Percentiles rank a stretch among this genome's conserved stretches.
phyloP scores from a whole-genome alignment of 2,888 invertebrate genomes.

The Notocelia uddmanniana region DNA sequence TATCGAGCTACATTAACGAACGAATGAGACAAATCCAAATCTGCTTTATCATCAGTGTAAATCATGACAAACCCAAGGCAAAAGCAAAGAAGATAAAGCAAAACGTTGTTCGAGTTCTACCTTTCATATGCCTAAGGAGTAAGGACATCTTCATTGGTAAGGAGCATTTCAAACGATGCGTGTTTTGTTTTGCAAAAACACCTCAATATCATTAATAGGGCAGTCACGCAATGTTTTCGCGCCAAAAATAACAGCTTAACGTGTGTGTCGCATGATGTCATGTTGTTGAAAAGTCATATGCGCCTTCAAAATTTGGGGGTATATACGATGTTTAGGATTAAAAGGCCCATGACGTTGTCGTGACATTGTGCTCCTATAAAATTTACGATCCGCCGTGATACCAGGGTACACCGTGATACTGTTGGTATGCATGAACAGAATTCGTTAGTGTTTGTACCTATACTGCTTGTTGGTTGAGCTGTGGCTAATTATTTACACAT shows the following conservation, averaged over 20 bases:
- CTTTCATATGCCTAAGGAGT: slow-evolving; percentile 55
- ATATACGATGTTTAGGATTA: slow-evolving; percentile 24
- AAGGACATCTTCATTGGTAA: too few species aligned
- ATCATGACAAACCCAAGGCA: not conserved
- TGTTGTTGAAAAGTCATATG: slow-evolving; percentile 24
- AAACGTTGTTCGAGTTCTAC: slow-evolving; percentile 21
- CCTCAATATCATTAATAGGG: slow-evolving; percentile 60
- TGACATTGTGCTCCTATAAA: slow-evolving; percentile 73
- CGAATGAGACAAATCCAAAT: too few species aligned
- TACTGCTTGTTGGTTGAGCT: not conserved
- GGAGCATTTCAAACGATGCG: slow-evolving; percentile 70
- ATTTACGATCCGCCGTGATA: slow-evolving; percentile 71
- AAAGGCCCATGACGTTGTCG: slow-evolving; percentile 60
- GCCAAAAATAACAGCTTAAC: slow-evolving; percentile 62
- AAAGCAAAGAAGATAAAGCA: not conserved
- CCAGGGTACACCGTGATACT: slow-evolving; percentile 67
- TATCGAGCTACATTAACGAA: too few species aligned
- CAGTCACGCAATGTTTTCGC: slow-evolving; percentile 70
- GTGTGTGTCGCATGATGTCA: slow-evolving; percentile 52
- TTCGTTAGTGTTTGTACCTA: slow-evolving; percentile 32
- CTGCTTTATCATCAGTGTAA: too few species aligned
- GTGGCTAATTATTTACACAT: not conserved
- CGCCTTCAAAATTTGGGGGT: not conserved
- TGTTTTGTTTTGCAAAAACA: slow-evolving; percentile 64
- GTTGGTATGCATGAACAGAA: slow-evolving; percentile 48